Base-by-base conservation (phyloP, 2,797 vertebrate genomes). In the Pseudochirops cupreus region DNA sequence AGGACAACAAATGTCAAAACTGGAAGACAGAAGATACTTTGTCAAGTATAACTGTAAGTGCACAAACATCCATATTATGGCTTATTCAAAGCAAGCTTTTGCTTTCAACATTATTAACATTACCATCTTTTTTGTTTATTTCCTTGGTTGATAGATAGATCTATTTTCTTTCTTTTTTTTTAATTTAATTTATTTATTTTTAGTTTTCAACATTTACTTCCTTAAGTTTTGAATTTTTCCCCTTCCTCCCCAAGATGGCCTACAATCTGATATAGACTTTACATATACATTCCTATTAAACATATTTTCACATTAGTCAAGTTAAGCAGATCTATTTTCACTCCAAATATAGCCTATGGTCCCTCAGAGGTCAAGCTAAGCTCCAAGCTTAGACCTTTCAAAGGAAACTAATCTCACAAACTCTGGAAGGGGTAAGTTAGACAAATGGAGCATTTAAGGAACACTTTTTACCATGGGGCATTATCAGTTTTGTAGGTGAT, bases 331-430 rank as follows among this genome's bases (percentile, higher is more conserved):
- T 91, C 92, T 18, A 92, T 82, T 96, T 94, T 92, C 90, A 96
- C 33, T 94, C 56, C 74, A 56, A 91, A 96, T 96, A 93, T 7
- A 92, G 12, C 2, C 46, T 87, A 59, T 31, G 62, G 50, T 62
- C 96, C 50, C 96, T 93, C 26, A 95, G 93, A 94, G 67, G 96
- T 56, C 56, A 92, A 39, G 53, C 29, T n/a, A 93, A 95, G 39
- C 59, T 33, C 10, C 82, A 94, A 94, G 56, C 74, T 50, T 0
- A 91, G n/a, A 62, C 55, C 39, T 87, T 87, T 87, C 74, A 82
- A 46, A 82, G n/a, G 67, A 82, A 74, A 39, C n/a, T 39, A 74
- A 74, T 74, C 39, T 74, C n/a, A 74, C n/a, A 74, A 18, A 74
- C 14, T 74, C 67, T 74, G n/a, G n/a, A n/a, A 82, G n/a, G n/a